These are phyloP conservation scores for Eristalis intricaria DNA, from an alignment of 2,888 invertebrate species.

Conservation along the genomic window DNA sequence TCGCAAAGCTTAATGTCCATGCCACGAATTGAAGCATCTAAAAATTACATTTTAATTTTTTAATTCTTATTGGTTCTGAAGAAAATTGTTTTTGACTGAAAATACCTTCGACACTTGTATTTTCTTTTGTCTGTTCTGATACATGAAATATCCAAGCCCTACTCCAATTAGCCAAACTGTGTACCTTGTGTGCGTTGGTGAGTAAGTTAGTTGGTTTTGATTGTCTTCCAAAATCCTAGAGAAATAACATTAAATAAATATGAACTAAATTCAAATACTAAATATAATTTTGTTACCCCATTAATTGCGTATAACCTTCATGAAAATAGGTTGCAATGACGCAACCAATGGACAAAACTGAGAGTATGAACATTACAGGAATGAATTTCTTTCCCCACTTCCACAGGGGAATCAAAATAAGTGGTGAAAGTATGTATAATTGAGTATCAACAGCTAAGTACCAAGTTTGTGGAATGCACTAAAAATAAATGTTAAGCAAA, in stretches of 20 bases:
- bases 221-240: slow-evolving; percentile 74
- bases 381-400: slow-evolving; percentile 80
- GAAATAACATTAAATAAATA: background rate
- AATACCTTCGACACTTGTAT: slow-evolving; percentile 75
- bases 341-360: slow-evolving; percentile 77
- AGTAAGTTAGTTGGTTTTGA: slow-evolving; percentile 77
- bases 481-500: slow-evolving; percentile 14
- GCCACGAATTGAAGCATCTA: slow-evolving; percentile 75
- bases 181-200: slow-evolving; percentile 79
- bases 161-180: slow-evolving; percentile 81
- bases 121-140: slow-evolving; percentile 74
- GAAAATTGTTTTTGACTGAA: background rate
- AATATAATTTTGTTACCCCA: slow-evolving; percentile 73
- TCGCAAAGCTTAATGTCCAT: slow-evolving; percentile 77
- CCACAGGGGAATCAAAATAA: slow-evolving; percentile 82
- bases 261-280: slow-evolving; percentile 28
- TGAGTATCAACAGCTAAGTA: slow-evolving; percentile 84
- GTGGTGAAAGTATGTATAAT: slow-evolving; percentile 83
- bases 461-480: slow-evolving; percentile 84
- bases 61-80: slow-evolving; percentile 21
- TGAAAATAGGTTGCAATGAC: slow-evolving; percentile 77
- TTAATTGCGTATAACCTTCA: slow-evolving; percentile 77
- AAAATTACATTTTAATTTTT: slow-evolving; percentile 54
- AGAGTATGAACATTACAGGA: slow-evolving; percentile 75
- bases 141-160: slow-evolving; percentile 79